phyloP scores from a whole-genome alignment of 23 tunicate species.

The Phallusia fumigata region DNA sequence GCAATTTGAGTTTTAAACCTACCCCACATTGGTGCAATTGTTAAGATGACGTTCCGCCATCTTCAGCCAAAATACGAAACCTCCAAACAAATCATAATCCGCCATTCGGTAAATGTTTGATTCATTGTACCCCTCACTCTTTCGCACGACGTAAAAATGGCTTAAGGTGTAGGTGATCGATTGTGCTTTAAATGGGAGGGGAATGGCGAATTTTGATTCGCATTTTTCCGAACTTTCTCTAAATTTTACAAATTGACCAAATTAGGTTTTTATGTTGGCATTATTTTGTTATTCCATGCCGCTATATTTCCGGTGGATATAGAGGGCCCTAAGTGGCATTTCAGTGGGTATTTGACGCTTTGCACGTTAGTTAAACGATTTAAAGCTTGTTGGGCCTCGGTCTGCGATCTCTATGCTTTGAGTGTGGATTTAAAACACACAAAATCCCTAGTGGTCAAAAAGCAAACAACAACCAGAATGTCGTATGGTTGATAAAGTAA shows the following conservation, averaged over 20 bases:
- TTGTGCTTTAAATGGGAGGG: conserved; percentile 34
- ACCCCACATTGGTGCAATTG: neutral
- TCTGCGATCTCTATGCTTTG: too few species aligned
- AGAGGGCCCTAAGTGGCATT: too few species aligned
- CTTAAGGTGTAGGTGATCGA: conserved; percentile 17
- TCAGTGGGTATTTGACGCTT: too few species aligned
- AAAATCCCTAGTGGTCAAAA: too few species aligned
- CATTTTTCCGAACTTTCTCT: neutral
- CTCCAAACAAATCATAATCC: conserved; percentile 28
- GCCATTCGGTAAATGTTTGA: conserved; percentile 24
- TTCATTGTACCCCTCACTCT: neutral
- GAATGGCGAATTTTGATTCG: conserved; percentile 19
- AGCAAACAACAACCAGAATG: too few species aligned
- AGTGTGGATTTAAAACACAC: too few species aligned
- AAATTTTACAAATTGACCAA: neutral
- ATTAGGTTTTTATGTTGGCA: too few species aligned
- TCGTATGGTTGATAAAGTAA: too few species aligned
- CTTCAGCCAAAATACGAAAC: conserved; percentile 23
- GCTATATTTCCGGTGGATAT: too few species aligned
- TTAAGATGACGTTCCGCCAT: neutral
- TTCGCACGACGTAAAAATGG: conserved; percentile 29
- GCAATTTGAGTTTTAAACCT: neutral
- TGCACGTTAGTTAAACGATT: too few species aligned
- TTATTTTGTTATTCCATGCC: too few species aligned
- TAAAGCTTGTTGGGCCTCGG: too few species aligned